These are phyloP conservation scores for Plebejus melissa DNA, from an alignment of 2,888 invertebrate species.

Conservation along the genomic window DNA sequence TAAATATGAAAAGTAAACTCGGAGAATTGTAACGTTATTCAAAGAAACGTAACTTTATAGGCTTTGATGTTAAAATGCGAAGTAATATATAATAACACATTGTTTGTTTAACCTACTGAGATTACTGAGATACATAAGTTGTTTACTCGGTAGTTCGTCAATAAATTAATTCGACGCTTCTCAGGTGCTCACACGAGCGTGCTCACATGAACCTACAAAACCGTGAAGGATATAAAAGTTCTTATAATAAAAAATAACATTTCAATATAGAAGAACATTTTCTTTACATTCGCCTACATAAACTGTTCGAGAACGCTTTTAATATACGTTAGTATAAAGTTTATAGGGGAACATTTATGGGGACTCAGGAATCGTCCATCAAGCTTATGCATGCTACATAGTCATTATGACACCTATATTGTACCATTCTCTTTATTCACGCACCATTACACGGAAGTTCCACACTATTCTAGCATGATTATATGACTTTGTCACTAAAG, in stretches of 20 bases:
- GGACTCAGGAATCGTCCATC: not conserved
- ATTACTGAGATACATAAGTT: not conserved
- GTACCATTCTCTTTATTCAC: slow-evolving; percentile 11
- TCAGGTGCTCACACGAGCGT: not conserved
- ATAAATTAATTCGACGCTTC: not conserved
- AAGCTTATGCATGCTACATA: slow-evolving; percentile 1
- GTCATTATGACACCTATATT: slow-evolving; percentile 15
- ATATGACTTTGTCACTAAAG: not conserved
- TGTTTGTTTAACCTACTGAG: not conserved
- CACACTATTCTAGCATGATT: not conserved
- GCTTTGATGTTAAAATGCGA: too few relatives aligned
- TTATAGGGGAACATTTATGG: slow-evolving; percentile 10
- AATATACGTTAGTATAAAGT: slow-evolving; percentile 3
- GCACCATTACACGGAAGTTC: slow-evolving; percentile 12
- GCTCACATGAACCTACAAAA: not conserved
- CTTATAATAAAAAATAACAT: not conserved
- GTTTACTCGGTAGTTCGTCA: not conserved
- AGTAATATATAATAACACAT: not conserved
- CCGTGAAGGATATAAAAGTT: slow-evolving; percentile 14
- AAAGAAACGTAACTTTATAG: too few relatives aligned
- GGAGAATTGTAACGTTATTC: too few relatives aligned
- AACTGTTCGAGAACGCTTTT: not conserved
- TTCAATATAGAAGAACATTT: slow-evolving; percentile 5
- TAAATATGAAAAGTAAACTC: too few relatives aligned
- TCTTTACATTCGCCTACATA: not conserved